phyloP scores from a whole-genome alignment of 2,113 vertebrate species.

The Amphilophus citrinellus region DNA sequence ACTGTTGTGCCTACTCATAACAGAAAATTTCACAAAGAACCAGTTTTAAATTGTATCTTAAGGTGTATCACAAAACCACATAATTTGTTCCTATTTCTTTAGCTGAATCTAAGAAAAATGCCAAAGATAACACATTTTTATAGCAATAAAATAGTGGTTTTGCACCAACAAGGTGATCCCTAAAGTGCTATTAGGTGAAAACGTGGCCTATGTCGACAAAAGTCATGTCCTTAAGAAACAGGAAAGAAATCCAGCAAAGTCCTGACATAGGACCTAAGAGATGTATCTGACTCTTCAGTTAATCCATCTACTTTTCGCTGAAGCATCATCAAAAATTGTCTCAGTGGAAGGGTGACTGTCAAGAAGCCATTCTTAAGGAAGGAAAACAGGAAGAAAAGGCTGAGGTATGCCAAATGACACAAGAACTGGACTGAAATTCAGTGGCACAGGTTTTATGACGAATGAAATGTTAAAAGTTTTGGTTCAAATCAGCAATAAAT shows the following conservation, averaged over 20 bases:
- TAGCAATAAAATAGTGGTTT: too few relatives aligned
- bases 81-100: background rate
- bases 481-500: accelerated
- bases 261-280: background rate
- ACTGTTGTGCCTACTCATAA: background rate
- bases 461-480: background rate
- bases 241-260: background rate
- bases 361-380: background rate
- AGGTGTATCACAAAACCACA: background rate
- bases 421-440: background rate
- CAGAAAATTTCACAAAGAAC: background rate
- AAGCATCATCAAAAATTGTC: background rate
- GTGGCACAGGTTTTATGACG: background rate
- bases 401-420: background rate
- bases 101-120: accelerated
- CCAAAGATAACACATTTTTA: background rate
- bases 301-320: accelerated
- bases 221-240: background rate
- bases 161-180: too few relatives aligned
- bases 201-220: too few relatives aligned
- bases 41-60: background rate
- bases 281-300: background rate
- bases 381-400: background rate
- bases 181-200: too few relatives aligned
- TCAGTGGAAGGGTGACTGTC: background rate